These are phyloP conservation scores for Porites rus DNA, from an alignment of 92 coral and sea anemone genomes.

Conservation along the genomic window DNA sequence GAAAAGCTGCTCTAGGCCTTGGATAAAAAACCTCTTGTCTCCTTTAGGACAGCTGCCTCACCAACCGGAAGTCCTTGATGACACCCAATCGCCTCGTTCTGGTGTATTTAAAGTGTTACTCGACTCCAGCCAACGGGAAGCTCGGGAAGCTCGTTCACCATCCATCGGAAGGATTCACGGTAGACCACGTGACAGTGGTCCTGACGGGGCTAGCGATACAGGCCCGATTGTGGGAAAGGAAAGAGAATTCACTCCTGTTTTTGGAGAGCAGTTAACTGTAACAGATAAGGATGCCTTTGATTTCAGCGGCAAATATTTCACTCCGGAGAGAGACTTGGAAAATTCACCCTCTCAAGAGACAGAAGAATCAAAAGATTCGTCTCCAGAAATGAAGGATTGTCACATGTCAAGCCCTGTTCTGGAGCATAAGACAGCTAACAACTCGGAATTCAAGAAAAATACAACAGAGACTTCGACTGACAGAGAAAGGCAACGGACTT, in stretches of 20 bases:
- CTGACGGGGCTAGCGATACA: constrained; percentile 90
- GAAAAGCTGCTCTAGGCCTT: background rate
- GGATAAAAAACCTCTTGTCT: background rate
- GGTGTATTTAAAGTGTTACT: constrained; percentile 12
- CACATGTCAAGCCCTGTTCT: constrained; percentile 3
- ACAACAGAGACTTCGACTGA: constrained; percentile 3
- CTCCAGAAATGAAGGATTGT: background rate
- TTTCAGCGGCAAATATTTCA: background rate
- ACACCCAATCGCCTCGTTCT: constrained; percentile 21
- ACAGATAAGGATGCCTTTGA: constrained; percentile 9
- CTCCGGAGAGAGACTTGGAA: constrained; percentile 23
- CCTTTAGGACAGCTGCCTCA: constrained; percentile 58
- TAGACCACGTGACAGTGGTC: constrained; percentile 84
- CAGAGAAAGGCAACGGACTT: constrained; percentile 3
- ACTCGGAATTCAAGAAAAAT: background rate
- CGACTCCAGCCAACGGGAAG: constrained; percentile 22
- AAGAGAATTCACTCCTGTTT: constrained; percentile 40
- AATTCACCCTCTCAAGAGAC: background rate
- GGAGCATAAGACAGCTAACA: background rate
- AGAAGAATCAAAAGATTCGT: background rate
- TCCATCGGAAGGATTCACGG: constrained; percentile 21
- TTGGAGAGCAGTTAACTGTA: constrained; percentile 1
- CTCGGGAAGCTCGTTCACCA: constrained; percentile 17
- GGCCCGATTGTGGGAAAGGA: constrained; percentile 50
- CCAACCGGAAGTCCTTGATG: constrained; percentile 17